These are phyloP conservation scores for Phrynocephalus versicolor DNA, from an alignment of 2,113 vertebrate genomes.

Conservation along the genomic window DNA sequence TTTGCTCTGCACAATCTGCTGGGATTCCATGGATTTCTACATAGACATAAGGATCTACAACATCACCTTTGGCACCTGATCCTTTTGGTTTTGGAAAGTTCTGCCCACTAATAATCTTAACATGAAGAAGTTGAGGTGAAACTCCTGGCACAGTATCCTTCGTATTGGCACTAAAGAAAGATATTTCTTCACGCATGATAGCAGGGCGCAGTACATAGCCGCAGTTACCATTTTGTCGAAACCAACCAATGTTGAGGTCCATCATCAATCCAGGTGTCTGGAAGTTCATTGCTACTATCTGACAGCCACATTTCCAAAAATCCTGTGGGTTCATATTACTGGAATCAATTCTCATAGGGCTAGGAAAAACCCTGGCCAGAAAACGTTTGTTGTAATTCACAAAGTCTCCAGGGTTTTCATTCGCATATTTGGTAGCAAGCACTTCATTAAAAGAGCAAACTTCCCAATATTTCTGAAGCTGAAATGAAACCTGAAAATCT, in stretches of 20 bases:
- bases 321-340: constrained; percentile 99
- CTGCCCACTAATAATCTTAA: constrained; percentile 97
- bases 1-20: constrained; percentile 94
- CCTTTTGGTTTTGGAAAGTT: constrained; percentile 98
- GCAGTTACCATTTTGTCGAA: constrained; percentile 95
- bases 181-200: constrained; percentile 97
- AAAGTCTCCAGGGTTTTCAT: constrained; percentile 93
- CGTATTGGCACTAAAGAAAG: constrained; percentile 97
- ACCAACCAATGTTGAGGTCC: constrained; percentile 98
- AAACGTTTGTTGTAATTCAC: constrained; percentile 98
- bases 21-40: constrained; percentile 98
- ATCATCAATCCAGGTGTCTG: constrained; percentile 98
- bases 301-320: constrained; percentile 98
- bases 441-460: constrained; percentile 97
- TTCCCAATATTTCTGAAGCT: constrained; percentile 96
- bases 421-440: constrained; percentile 90
- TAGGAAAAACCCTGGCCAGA: constrained; percentile 91
- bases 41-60: constrained; percentile 97
- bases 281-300: constrained; percentile 98
- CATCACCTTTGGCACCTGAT: constrained; percentile 95
- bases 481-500: constrained; percentile 92
- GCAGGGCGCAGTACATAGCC: constrained; percentile 94
- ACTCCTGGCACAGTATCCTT: constrained; percentile 97
- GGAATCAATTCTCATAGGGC: constrained; percentile 97
- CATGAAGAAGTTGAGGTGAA: constrained; percentile 95